These are phyloP conservation scores for Calonectris borealis DNA, from an alignment of 2,113 vertebrate species.

Conservation along the genomic window DNA sequence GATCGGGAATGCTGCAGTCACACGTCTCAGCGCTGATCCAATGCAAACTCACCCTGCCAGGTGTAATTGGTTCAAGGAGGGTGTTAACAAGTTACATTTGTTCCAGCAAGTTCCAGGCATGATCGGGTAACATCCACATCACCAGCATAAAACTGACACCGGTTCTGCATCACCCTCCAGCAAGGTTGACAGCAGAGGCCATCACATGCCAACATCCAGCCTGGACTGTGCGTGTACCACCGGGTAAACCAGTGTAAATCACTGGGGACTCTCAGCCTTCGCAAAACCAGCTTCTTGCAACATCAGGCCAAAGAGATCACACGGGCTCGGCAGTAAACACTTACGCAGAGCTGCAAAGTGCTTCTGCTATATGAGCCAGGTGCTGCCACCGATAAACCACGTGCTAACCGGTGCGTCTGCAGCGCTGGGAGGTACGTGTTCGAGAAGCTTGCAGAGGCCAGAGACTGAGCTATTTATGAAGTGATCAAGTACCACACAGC, in stretches of 20 bases:
- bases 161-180: accelerated
- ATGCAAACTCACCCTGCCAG: neutral
- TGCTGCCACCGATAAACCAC: neutral
- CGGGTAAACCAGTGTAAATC: neutral
- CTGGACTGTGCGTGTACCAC: accelerated
- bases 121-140: neutral
- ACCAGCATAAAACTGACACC: neutral
- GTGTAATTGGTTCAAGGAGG: neutral
- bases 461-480: neutral
- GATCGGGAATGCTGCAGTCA: neutral
- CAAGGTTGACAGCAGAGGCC: neutral
- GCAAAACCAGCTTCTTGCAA: neutral
- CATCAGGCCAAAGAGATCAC: neutral
- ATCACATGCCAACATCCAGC: accelerated
- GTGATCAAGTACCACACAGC: neutral
- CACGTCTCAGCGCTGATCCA: neutral
- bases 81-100: neutral
- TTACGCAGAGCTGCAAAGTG: neutral
- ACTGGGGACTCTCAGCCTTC: neutral
- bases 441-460: neutral
- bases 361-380: neutral
- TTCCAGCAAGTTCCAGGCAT: neutral
- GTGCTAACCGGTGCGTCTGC: neutral
- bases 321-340: neutral
- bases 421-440: neutral